Evolutionary conservation across 2,888 invertebrate species (phyloP).

Genomic region (Sarcophaga caerulescens): DNA sequence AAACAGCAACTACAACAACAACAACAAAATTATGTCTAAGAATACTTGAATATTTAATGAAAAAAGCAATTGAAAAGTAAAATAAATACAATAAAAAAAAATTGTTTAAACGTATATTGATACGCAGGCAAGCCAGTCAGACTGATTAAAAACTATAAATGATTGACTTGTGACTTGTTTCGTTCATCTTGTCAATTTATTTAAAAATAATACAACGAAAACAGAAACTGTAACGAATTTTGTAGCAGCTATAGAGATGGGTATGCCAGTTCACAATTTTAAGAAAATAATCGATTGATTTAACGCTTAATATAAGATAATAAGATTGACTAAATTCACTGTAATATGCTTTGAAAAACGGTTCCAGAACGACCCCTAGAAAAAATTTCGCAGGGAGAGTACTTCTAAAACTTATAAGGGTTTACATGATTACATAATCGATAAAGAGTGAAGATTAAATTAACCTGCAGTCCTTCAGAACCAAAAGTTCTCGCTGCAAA

Average conservation of each 20-base stretch:
- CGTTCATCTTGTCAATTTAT: slow-evolving; percentile 36
- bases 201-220: slow-evolving; percentile 5
- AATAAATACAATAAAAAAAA: not conserved
- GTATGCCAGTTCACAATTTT: too few relatives aligned
- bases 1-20: not conserved
- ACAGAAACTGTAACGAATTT: slow-evolving; percentile 11
- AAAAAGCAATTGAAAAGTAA: not conserved
- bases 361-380: too few relatives aligned
- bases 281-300: too few relatives aligned
- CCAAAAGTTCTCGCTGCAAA: too few relatives aligned
- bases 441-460: too few relatives aligned
- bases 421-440: too few relatives aligned
- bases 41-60: slow-evolving; percentile 30
- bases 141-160: slow-evolving; percentile 65
- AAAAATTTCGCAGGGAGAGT: too few relatives aligned
- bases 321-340: too few relatives aligned
- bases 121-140: slow-evolving; percentile 54
- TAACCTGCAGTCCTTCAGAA: too few relatives aligned
- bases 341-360: too few relatives aligned
- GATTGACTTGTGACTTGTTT: slow-evolving; percentile 64
- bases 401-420: too few relatives aligned
- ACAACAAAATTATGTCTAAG: not conserved
- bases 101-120: slow-evolving; percentile 50
- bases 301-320: too few relatives aligned
- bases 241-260: not conserved